Conservation (phyloP, 2,797 vertebrate species). For the Poeciliopsis infans region DNA sequence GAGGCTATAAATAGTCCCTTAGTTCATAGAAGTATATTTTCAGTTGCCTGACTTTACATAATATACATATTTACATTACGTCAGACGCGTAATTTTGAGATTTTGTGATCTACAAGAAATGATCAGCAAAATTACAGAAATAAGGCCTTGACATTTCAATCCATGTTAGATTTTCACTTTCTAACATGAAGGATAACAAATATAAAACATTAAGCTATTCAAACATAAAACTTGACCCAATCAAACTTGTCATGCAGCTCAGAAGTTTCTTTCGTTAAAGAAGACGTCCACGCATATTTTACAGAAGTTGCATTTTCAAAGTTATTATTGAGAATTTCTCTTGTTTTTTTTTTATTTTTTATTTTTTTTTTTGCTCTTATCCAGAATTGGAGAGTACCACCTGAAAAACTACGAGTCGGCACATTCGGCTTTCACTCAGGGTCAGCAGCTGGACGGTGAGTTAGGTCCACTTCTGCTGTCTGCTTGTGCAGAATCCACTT, state of each 20-base stretch:
- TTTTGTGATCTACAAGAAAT: not conserved
- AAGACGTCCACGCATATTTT: not conserved
- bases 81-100: not conserved
- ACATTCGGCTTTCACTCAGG: constrained; percentile 87
- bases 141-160: not conserved
- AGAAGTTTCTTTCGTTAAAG: not conserved
- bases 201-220: not conserved
- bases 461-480: constrained; percentile 43
- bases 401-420: constrained; percentile 87
- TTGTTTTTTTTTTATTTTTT: constrained; percentile 6
- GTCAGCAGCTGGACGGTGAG: constrained; percentile 90
- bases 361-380: constrained; percentile 17
- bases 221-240: not conserved
- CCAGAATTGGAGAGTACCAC: constrained; percentile 94
- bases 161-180: not conserved
- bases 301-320: constrained; percentile 2
- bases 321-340: constrained; percentile 28
- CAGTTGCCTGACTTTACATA: not conserved
- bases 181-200: not conserved
- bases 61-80: not conserved
- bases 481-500: constrained; percentile 20
- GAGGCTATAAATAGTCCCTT: not conserved
- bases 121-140: not conserved
- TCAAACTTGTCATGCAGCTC: not conserved
- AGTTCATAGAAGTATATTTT: not conserved